phyloP scores from a whole-genome alignment of 2,888 invertebrate genomes.

The Eretmocerus hayati region DNA sequence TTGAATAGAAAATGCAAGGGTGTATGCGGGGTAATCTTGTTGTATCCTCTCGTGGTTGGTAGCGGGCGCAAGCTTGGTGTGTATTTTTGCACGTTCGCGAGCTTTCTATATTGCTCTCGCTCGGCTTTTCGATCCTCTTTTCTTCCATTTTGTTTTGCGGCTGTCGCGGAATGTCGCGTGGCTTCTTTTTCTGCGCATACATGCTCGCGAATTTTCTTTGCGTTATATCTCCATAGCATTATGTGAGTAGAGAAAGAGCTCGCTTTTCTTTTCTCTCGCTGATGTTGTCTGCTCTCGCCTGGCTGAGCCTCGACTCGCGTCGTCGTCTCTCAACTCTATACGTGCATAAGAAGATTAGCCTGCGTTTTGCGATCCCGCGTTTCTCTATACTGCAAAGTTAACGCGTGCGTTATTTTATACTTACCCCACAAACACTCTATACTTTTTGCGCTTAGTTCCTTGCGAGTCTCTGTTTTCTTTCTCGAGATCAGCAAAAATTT shows the following conservation, averaged over 20 bases:
- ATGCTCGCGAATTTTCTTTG: no score
- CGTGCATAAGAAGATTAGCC: constrained; percentile 12
- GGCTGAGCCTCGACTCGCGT: background rate
- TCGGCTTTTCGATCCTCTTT: constrained; percentile 14
- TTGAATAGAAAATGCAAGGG: no score
- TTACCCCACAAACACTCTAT: background rate
- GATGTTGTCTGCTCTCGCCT: background rate
- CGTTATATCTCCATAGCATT: no score
- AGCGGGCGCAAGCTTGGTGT: background rate
- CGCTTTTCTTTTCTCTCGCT: no score
- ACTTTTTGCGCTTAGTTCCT: constrained; percentile 3
- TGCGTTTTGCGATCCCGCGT: background rate
- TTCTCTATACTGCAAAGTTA: constrained; percentile 6
- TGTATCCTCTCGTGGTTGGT: background rate
- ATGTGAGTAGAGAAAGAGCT: no score
- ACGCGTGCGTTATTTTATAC: constrained; percentile 4
- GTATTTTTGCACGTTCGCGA: background rate
- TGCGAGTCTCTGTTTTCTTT: no score
- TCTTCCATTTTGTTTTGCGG: constrained; percentile 20
- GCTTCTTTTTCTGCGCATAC: background rate
- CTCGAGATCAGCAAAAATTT: no score
- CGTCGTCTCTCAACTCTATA: background rate
- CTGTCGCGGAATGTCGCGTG: constrained; percentile 4
- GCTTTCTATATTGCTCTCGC: background rate
- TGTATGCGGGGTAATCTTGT: no score